Evolutionary conservation across 2,888 invertebrate genomes (phyloP), one percentile per base, ranked within the genome.

Genomic region (Fissipunctia ypsillon): DNA sequence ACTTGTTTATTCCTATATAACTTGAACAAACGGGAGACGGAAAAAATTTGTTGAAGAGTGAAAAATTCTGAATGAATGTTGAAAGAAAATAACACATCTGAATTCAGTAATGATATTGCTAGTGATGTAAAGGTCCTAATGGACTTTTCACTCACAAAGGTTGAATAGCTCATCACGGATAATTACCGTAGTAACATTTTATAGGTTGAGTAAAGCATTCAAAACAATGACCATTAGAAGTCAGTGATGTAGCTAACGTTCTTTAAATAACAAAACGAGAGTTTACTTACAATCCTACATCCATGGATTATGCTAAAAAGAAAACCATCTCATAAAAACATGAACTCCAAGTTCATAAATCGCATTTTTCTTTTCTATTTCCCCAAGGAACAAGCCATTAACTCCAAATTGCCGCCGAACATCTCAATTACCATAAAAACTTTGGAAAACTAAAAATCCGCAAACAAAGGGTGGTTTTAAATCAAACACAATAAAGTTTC

Each of bases 401-500:
- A 81, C 81, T 85, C 66, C 60, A 77, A 83, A 87, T 81, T 81
- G 84, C 81, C 60, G 67, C 78, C 66, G 67, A 85, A 86, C 83
- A 87, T 83, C 83, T 83, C 84, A 76, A 86, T 87, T 76, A 79
- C 85, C 74, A 87, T 87, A 80, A 79, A 84, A 74, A 73, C 69
- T 65, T 80, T 68, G 67, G 67, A 38, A 82, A 85, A 79, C 81
- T 83, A 86, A 85, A 84, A 83, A 79, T 80, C 80, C 73, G 65
- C 83, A 73, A 85, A 85, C 85, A 86, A 86, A 85, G 69, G 87
- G 73, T 64, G 85, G 83, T 84, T 85, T 87, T 84, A 87, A 87
- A 86, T 87, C 86, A 85, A 87, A 82, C 79, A 85, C 68, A 85
- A 87, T 87, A 84, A 87, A 86, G 80, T 86, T 84, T 81, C 64